These are phyloP conservation scores for Lutjanus argentimaculatus DNA, from an alignment of 2,797 vertebrate genomes.

Conservation along the genomic window DNA sequence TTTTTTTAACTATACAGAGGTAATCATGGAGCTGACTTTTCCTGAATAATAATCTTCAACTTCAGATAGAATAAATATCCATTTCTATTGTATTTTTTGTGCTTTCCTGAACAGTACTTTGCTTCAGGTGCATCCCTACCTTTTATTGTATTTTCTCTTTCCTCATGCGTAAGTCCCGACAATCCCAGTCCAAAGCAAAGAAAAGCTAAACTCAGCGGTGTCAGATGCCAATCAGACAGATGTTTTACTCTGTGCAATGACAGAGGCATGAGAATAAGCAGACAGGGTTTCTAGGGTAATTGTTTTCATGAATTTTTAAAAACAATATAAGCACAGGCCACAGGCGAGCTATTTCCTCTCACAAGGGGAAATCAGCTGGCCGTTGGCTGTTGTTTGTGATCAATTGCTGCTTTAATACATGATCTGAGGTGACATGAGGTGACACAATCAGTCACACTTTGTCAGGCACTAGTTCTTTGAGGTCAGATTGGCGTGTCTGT, in stretches of 20 bases:
- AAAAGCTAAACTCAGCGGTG: not conserved
- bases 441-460: conserved; percentile 4
- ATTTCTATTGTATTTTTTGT: too few species aligned
- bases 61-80: too few species aligned
- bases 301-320: conserved; percentile 25
- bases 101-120: too few species aligned
- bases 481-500: conserved; percentile 6
- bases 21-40: too few species aligned
- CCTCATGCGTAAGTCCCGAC: not conserved
- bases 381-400: conserved; percentile 14
- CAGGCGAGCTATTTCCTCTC: not conserved
- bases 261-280: not conserved
- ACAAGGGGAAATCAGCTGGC: conserved; percentile 8
- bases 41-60: too few species aligned
- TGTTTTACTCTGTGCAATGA: not conserved
- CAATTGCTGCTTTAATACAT: conserved; percentile 1
- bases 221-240: not conserved
- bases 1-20: too few species aligned
- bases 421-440: conserved; percentile 7
- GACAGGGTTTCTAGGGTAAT: not conserved
- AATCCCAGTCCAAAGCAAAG: not conserved
- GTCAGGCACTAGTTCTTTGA: not conserved
- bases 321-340: conserved; percentile 1
- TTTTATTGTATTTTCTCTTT: not conserved
- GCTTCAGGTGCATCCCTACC: too few species aligned